phyloP scores from a whole-genome alignment of 1,140 invertebrate species.

The Caenorhabditis tropicalis region DNA sequence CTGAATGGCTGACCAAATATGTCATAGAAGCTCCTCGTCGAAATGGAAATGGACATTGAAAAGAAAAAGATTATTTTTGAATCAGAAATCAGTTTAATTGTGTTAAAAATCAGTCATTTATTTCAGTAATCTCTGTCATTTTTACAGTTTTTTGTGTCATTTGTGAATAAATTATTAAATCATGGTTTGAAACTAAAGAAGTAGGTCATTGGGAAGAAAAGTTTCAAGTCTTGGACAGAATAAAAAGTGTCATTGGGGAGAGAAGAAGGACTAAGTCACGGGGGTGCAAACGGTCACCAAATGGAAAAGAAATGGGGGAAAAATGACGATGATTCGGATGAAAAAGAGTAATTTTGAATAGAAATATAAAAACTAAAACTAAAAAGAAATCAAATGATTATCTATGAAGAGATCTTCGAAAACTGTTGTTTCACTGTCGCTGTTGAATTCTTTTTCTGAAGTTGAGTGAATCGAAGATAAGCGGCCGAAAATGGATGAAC shows the following conservation, averaged over 20 bases:
- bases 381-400: background rate
- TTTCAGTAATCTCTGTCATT: conserved; percentile 7
- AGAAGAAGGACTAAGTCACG: background rate
- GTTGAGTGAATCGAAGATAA: conserved; percentile 22
- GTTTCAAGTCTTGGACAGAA: conserved; percentile 29
- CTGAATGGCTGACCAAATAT: conserved; percentile 69
- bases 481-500: conserved; percentile 68
- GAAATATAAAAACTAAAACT: background rate
- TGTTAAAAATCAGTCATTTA: background rate
- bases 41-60: conserved; percentile 46
- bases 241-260: background rate
- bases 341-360: background rate
- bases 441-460: conserved; percentile 21
- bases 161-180: conserved; percentile 13
- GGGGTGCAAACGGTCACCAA: conserved; percentile 20
- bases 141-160: background rate
- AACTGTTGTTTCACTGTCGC: background rate
- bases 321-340: conserved; percentile 23
- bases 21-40: conserved; percentile 57
- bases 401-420: background rate
- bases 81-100: background rate
- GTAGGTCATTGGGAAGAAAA: background rate
- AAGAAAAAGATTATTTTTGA: background rate
- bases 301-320: background rate
- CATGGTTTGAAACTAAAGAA: background rate